A percentile compares a stretch with the other conserved stretches of the same genome.
phyloP scores from a whole-genome alignment of 2,797 vertebrate genomes.

The Oryzias dopingdopingensis region DNA sequence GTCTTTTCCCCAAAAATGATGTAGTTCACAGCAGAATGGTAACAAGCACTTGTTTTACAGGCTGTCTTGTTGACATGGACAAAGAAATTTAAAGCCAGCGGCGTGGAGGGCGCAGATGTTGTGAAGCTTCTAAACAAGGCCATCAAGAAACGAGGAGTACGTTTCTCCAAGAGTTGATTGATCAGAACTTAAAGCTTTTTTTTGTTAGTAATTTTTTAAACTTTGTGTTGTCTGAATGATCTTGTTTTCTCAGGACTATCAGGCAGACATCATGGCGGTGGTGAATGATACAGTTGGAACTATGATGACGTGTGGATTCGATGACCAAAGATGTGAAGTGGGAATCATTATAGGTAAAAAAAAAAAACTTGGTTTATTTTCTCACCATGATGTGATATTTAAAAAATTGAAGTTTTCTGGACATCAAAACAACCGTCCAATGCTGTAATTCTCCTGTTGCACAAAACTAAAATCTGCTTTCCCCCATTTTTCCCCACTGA shows the following conservation, averaged over 20 bases:
- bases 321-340: conserved; percentile 97
- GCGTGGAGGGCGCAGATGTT: conserved; percentile 92
- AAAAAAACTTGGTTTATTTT: no score
- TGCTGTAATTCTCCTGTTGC: no score
- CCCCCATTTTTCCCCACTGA: no score
- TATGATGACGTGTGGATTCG: conserved; percentile 99
- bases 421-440: background rate
- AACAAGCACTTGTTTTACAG: conserved; percentile 64
- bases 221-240: background rate
- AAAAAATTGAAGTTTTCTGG: background rate
- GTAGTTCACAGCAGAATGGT: background rate
- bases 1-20: no score
- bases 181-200: background rate
- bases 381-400: no score
- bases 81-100: conserved; percentile 93
- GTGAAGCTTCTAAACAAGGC: conserved; percentile 93
- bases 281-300: conserved; percentile 97
- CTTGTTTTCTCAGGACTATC: conserved; percentile 83
- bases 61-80: conserved; percentile 93
- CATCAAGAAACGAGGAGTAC: conserved; percentile 96
- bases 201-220: background rate
- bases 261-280: conserved; percentile 96
- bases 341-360: conserved; percentile 94
- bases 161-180: conserved; percentile 2
- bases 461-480: no score